These are phyloP conservation scores for Pseudomyrmex sp. DNA, from an alignment of 1,140 invertebrate species.

Conservation along the genomic window DNA sequence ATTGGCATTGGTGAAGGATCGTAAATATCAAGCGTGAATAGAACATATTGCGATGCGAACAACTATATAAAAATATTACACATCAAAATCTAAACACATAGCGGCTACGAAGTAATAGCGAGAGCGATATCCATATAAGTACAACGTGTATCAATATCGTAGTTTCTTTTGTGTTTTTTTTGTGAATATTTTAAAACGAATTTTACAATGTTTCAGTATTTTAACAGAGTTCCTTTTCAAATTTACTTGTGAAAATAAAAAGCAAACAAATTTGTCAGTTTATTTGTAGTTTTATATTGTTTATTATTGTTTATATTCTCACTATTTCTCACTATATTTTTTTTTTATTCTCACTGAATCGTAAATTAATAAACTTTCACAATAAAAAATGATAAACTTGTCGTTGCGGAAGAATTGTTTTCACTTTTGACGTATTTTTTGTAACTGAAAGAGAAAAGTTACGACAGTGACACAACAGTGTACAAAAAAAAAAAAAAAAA, in stretches of 20 bases:
- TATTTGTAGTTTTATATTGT: no score
- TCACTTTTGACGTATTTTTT: background rate
- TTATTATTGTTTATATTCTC: no score
- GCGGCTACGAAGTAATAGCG: constrained; percentile 22
- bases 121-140: constrained; percentile 1
- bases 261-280: no score
- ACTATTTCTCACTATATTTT: no score
- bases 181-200: background rate
- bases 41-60: constrained; percentile 30
- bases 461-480: constrained; percentile 15
- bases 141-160: constrained; percentile 14
- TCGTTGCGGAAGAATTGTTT: background rate
- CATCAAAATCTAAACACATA: constrained; percentile 42
- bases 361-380: background rate
- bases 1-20: constrained; percentile 26
- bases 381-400: background rate
- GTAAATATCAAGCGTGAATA: constrained; percentile 37
- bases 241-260: no score
- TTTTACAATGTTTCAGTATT: background rate
- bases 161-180: background rate
- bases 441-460: constrained; percentile 13
- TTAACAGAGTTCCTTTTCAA: no score
- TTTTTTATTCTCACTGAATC: no score
- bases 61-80: constrained; percentile 35
- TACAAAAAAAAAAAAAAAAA: constrained; percentile 12